A percentile compares a stretch with the other conserved stretches of the same genome.
These are phyloP conservation scores for Agriotes lineatus DNA, from an alignment of 2,888 invertebrate genomes.

Conservation along the genomic window DNA sequence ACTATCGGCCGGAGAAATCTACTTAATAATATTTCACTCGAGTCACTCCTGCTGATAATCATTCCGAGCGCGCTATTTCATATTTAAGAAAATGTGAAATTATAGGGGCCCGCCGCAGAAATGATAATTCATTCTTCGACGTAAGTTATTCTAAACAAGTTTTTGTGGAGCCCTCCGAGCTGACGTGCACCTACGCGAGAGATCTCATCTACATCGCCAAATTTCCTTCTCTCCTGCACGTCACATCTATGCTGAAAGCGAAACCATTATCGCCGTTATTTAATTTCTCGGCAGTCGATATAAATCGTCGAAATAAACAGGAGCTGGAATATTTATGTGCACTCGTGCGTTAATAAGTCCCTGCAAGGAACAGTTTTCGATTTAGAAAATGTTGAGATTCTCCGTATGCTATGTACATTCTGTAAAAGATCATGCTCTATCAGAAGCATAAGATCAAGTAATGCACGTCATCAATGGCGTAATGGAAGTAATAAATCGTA, in stretches of 20 bases:
- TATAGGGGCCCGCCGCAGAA: constrained; percentile 24
- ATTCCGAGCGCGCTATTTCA: constrained; percentile 39
- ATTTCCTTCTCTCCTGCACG: constrained; percentile 15
- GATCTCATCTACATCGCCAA: constrained; percentile 26
- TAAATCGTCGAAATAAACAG: no score
- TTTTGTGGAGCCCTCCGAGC: constrained; percentile 14
- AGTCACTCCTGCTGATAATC: constrained; percentile 41
- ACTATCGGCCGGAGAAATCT: constrained; percentile 40
- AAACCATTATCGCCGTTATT: constrained; percentile 24
- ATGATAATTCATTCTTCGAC: constrained; percentile 35
- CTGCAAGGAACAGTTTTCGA: no score
- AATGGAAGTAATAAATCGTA: no score
- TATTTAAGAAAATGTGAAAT: constrained; percentile 47
- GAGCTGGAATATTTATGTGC: no score
- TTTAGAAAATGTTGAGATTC: no score
- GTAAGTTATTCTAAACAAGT: constrained; percentile 37
- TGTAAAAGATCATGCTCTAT: no score
- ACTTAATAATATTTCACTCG: constrained; percentile 43
- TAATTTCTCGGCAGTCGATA: no score
- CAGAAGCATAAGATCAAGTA: no score
- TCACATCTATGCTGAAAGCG: constrained; percentile 13
- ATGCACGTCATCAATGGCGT: no score
- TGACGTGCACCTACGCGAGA: constrained; percentile 20
- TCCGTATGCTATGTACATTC: no score
- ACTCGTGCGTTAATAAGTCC: no score